Conservation (phyloP, 1,140 invertebrate species). For the Macrosteles quadrilineatus region DNA sequence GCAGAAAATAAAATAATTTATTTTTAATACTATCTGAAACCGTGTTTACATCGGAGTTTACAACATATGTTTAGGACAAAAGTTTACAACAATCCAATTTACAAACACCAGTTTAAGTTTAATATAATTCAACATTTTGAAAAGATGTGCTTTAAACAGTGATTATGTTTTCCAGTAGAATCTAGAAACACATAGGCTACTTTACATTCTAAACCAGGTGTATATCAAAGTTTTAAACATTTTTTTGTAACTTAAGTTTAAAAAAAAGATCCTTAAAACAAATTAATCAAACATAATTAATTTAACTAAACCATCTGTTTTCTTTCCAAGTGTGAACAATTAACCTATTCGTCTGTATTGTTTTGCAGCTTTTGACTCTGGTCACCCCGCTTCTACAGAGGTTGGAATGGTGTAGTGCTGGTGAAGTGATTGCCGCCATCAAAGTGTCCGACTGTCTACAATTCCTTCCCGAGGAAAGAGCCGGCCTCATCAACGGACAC, state of each 20-base stretch:
- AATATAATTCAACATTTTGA: too few species aligned
- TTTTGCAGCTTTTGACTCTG: slow-evolving; percentile 64
- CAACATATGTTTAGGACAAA: too few species aligned
- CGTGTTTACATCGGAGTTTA: too few species aligned
- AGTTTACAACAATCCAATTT: too few species aligned
- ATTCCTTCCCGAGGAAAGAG: slow-evolving; percentile 43
- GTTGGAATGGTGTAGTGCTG: slow-evolving; percentile 54
- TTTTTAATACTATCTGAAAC: too few species aligned
- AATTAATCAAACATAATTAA: neutral
- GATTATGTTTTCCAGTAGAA: too few species aligned
- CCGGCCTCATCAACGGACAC: slow-evolving; percentile 42
- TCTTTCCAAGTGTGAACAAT: neutral
- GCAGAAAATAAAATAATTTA: too few species aligned
- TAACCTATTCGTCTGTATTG: slow-evolving; percentile 36
- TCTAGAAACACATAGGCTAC: too few species aligned
- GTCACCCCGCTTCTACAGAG: slow-evolving; percentile 62
- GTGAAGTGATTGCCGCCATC: slow-evolving; percentile 37
- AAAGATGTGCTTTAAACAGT: too few species aligned
- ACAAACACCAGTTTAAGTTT: too few species aligned
- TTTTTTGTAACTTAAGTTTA: neutral
- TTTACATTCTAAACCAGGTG: too few species aligned
- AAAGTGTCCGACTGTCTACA: slow-evolving; percentile 41
- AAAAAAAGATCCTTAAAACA: neutral
- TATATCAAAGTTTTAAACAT: too few species aligned
- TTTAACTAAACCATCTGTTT: neutral